Percentiles rank a stretch among this genome's conserved stretches.
Conservation (phyloP, 2,888 invertebrate genomes). For the Synergus gifuensis region DNA sequence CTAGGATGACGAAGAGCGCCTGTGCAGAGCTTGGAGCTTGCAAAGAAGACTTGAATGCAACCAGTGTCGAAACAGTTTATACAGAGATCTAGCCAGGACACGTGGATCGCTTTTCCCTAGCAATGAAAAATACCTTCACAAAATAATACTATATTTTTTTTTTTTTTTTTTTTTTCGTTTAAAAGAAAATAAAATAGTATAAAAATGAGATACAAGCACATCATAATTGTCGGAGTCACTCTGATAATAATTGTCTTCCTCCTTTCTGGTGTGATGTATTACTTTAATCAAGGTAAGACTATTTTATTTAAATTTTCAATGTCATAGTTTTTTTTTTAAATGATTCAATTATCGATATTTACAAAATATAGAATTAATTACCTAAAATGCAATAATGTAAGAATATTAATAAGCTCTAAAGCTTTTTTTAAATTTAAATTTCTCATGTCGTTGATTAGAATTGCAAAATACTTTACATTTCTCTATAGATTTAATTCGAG, state of each 20-base stretch:
- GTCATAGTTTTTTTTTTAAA: not conserved
- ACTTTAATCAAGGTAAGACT: constrained; percentile 73
- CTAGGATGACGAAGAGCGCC: constrained; percentile 59
- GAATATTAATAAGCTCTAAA: not conserved
- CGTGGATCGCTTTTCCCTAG: constrained; percentile 42
- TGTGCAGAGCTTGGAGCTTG: constrained; percentile 60
- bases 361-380: not conserved
- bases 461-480: not conserved
- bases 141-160: not conserved
- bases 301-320: not conserved
- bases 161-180: constrained; percentile 5
- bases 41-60: constrained; percentile 56
- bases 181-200: not conserved
- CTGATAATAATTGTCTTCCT: constrained; percentile 65
- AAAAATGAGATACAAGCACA: constrained; percentile 70
- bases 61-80: constrained; percentile 61
- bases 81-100: constrained; percentile 47
- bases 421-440: no score
- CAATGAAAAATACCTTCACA: not conserved
- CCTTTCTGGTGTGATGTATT: constrained; percentile 71
- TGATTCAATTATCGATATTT: not conserved
- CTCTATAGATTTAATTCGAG: not conserved
- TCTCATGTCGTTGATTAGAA: not conserved
- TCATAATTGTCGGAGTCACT: constrained; percentile 65
- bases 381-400: not conserved